Evolutionary conservation across 1,140 invertebrate species (phyloP), one percentile per base, ranked within the genome.

Genomic region (Parapsyche elsis): DNA sequence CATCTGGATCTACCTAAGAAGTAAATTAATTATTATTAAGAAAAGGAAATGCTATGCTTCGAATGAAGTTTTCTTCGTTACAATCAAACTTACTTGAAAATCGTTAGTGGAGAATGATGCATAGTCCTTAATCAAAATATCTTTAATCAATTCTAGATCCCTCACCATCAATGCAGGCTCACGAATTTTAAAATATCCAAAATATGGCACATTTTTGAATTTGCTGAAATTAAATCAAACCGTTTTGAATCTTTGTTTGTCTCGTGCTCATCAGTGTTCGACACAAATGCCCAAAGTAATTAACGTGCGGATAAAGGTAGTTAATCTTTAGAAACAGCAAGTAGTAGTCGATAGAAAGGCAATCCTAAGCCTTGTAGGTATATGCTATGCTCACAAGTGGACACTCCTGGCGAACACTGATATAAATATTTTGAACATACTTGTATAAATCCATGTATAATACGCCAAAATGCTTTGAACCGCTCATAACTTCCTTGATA

Each of bases 121-220:
- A 76, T 87, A 88, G 73, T 87, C 87, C 74, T 87, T 87, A 0
- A 90, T 82, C 0, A 89, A 61, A 24, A 91, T 85, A 30, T 84
- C 78, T 78, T 88, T 88, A 7, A 90, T 85, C 0, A 90, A 81
- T 26, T 90, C 87, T 1, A 87, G 87, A 83, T 92, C 90, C 1
- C 88, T 86, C 12, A 91, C 84, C 0, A 91, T 85, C 24, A 91
- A 83, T 2, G 85, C 81, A 0, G 88, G 90, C 16, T 83, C 71
- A 26, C 84, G 70, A 16, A 85, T 86, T 61, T 88, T 87, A 71
- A 88, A 89, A 57, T 86, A 82, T 10, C 85, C 88, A 84, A 84
- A 85, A 83, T 78, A 78, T 9, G 67, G 46, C 2, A 57, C 57
- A 26, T 80, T 26, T 38, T 75, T 21, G 46, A 81, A 84, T 9